Conservation (phyloP, 2,797 vertebrate species). For the Phoxinus dragarum region DNA sequence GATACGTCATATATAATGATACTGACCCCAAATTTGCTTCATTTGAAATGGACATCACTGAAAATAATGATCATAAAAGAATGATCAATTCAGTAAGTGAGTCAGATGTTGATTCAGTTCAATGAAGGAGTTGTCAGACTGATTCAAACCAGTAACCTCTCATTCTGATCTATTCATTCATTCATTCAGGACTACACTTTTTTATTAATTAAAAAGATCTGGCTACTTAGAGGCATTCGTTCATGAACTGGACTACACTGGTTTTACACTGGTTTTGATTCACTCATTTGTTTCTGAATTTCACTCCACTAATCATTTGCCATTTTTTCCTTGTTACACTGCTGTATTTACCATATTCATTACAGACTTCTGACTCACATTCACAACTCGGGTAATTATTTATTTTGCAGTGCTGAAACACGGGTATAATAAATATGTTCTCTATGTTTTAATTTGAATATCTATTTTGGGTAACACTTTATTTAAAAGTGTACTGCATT, state of each 20-base stretch:
- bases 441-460: background rate
- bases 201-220: background rate
- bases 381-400: background rate
- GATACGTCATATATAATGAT: background rate
- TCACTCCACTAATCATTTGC: background rate
- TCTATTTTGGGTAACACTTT: background rate
- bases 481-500: background rate
- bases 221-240: background rate
- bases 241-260: background rate
- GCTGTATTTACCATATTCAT: background rate
- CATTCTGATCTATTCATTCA: background rate
- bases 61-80: background rate
- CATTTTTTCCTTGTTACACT: background rate
- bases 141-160: background rate
- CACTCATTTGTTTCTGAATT: background rate
- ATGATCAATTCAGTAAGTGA: background rate
- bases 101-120: background rate
- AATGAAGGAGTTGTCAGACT: background rate
- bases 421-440: background rate
- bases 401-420: conserved; percentile 3
- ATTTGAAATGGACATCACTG: background rate
- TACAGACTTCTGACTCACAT: background rate
- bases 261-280: background rate
- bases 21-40: background rate
- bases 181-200: background rate